Percentiles rank a stretch among this genome's conserved stretches.
Conservation (phyloP, 2,113 vertebrate genomes). For the Euleptes europaea region DNA sequence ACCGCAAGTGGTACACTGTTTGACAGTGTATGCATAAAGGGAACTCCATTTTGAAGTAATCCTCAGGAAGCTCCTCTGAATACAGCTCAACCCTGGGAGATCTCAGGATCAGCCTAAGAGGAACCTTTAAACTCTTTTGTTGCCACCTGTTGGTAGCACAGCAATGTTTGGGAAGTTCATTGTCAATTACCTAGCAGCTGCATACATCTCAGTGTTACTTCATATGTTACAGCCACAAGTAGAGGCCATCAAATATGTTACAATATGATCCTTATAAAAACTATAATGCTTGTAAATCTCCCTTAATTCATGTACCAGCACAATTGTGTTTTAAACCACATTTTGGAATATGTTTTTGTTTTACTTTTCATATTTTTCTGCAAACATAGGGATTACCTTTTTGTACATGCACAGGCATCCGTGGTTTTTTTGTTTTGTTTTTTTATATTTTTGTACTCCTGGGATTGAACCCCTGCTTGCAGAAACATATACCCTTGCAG, state of each 20-base stretch:
- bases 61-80: not conserved
- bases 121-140: not conserved
- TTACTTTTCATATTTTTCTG: no score
- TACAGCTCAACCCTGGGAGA: not conserved
- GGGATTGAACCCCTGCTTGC: no score
- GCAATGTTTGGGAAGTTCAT: not conserved
- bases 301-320: not conserved
- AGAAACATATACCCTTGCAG: no score
- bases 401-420: no score
- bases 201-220: not conserved
- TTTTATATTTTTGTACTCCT: no score
- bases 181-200: not conserved
- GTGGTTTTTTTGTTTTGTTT: no score
- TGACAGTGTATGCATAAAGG: not conserved
- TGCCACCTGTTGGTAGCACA: not conserved
- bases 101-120: no score
- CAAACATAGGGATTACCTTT: no score
- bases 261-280: not conserved
- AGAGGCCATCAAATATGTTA: not conserved
- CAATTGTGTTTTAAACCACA: not conserved
- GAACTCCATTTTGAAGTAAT: not conserved
- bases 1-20: not conserved
- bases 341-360: no score
- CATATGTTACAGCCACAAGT: not conserved
- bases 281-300: not conserved